Base-by-base conservation (phyloP, 1,140 invertebrate species). In the Panulirus ornatus region DNA sequence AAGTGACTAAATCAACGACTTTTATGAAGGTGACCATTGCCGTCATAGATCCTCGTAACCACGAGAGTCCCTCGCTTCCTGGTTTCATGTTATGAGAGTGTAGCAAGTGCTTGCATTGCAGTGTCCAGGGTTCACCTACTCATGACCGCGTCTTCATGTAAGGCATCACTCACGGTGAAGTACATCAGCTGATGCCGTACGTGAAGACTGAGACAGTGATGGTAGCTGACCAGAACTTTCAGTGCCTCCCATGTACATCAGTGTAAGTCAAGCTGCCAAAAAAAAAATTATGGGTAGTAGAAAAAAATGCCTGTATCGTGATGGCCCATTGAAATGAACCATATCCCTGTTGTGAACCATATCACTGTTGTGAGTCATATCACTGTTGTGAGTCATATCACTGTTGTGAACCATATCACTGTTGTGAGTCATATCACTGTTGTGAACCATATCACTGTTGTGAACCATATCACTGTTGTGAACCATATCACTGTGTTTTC, bases 261-360 rank as follows among this genome's bases (percentile, higher is more conserved):
- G 82, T 51, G 66, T 34, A 22, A 30, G 82, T 54, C 54, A 84
- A 85, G 83, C 66, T 42, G 83, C 83, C 47, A 85, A 85, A 66
- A 84, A 22, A n/a, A 70, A 79, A 84, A 22, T 73, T 71, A 85
- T 71, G 22, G 63, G 66, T 54, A 82, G 54, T 34, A 85, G 16
- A 85, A 51, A 75, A 85, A 84, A 84, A 44, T 70, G 6, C 51
- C 11, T 22, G 38, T 75, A 47, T 47, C 66, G 44, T 51, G 8
- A 30, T 47, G n/a, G 22, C 40, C n/a, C 71, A 38, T n/a, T n/a
- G n/a, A n/a, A 27, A 51, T 58, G 16, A 34, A 36, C 34, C n/a
- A 36, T 30, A 36, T 51, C 38, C 5, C 42, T 79, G 34, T 8
- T 30, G 30, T 30, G n/a, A 66, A 22, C 8, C 19, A 58, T 30